phyloP scores from a whole-genome alignment of 2,797 vertebrate species.

The Tachyglossus aculeatus region DNA sequence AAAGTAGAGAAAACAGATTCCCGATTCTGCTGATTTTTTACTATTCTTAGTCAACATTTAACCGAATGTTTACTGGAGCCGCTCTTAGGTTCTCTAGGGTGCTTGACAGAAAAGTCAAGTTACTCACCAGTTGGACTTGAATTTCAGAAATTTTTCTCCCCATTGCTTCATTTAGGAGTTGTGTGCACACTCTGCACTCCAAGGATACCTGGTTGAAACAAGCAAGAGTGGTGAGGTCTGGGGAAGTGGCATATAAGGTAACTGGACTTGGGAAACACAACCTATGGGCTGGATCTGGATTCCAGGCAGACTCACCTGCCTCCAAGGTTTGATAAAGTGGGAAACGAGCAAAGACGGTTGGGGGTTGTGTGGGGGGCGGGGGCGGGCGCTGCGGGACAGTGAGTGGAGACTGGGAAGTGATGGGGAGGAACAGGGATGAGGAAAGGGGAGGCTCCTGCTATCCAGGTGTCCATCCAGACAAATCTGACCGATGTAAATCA shows the following conservation, averaged over 20 bases:
- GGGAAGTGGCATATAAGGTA: constrained; percentile 93
- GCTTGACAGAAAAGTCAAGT: fast-evolving
- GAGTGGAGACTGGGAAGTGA: fast-evolving
- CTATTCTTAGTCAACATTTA: no score
- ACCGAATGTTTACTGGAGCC: no score
- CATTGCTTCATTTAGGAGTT: constrained; percentile 79
- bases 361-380: no score
- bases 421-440: neutral
- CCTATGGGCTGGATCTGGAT: neutral
- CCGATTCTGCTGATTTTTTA: no score
- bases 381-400: fast-evolving
- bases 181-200: constrained; percentile 92
- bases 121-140: neutral
- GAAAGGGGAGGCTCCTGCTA: neutral
- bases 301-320: no score
- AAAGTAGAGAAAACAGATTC: no score
- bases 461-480: neutral
- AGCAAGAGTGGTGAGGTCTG: constrained; percentile 88
- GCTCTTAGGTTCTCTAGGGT: fast-evolving
- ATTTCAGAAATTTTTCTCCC: neutral
- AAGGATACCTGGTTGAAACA: constrained; percentile 96
- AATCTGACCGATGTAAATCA: neutral
- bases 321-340: no score
- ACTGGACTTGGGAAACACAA: neutral
- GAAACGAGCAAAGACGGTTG: no score